Base-by-base conservation (phyloP, 2,888 invertebrate species). In the Xylota sylvarum region DNA sequence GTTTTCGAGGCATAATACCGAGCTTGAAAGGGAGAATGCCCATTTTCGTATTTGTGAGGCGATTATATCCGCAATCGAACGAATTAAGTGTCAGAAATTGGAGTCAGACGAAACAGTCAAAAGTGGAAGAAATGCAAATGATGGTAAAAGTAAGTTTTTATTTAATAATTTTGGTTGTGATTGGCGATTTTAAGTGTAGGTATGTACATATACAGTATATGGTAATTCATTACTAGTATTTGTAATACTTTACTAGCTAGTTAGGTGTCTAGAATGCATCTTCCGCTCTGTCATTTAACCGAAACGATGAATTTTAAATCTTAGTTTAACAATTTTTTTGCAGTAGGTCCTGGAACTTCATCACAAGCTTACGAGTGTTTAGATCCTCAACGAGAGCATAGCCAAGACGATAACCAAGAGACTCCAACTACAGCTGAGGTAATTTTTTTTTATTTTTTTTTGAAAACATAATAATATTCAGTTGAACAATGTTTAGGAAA, bases 1-100 rank as follows among this genome's bases (percentile, higher is more conserved):
- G 88, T 95, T 96, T 90, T 94, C 95, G 35, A 94, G 95, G 83
- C 93, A 94, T 19, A 96, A 96, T 89, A 97, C 96, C 0, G 96
- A 96, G 90, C 92, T 97, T 78, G 97, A 97, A 89, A 93, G 97
- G 90, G 97, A 97, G 93, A 97, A 97, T 93, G 97, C 97, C 0
- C 97, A 97, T 93, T 97, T 97, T 91, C 95, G 95, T 89, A 95
- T 97, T 85, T 96, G 96, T 2, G 97, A 97, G 92, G 96, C 96
- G 0, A 94, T 97, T 90, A 97, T 97, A 87, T 95, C 96, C 7
- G 97, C 96, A 12, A 96, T 97, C 88, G 97, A 97, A 90, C 95
- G 95, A 90, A 94, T 95, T 7, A 95, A 95, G 90, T 95, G 95
- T 90, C 94, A 94, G 62, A 92, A 93, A 52, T 92, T 93, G 86